phyloP scores from a whole-genome alignment of 2,797 vertebrate species.

The Calcarius lapponicus region DNA sequence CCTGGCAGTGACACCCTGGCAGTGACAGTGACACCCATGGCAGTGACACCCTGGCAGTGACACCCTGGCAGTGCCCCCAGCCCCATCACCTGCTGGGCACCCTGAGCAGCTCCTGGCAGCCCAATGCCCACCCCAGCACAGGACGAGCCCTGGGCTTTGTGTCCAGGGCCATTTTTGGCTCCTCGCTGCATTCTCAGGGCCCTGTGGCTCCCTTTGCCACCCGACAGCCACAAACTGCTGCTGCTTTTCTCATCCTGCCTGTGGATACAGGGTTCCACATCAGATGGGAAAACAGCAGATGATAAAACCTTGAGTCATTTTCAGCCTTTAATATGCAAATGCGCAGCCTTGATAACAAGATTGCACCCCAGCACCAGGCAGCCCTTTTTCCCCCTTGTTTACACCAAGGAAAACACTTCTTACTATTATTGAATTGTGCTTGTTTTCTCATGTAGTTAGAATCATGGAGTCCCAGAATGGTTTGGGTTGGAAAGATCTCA shows the following conservation, averaged over 20 bases:
- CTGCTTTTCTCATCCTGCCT: not conserved
- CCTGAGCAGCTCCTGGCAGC: not conserved
- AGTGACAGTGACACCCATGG: no score
- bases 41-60: rapidly evolving
- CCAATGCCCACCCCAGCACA: rapidly evolving
- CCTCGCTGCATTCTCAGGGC: not conserved
- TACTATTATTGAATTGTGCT: not conserved
- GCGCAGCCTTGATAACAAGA: not conserved
- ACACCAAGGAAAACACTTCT: not conserved
- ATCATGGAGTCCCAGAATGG: not conserved
- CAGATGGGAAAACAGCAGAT: conserved; percentile 13
- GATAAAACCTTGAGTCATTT: conserved; percentile 1
- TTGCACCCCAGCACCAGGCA: not conserved
- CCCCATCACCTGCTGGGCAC: not conserved
- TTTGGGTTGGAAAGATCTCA: not conserved
- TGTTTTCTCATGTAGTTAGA: not conserved
- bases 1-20: rapidly evolving
- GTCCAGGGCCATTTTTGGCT: not conserved
- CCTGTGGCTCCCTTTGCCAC: not conserved
- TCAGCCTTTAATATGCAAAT: conserved; percentile 6
- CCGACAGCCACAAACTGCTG: not conserved
- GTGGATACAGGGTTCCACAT: not conserved
- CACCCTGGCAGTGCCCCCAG: no score
- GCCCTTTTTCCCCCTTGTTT: not conserved
- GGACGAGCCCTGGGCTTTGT: not conserved